Evolutionary conservation across 1,140 invertebrate genomes (phyloP), one percentile per base, ranked within the genome.

Genomic region (Cyclina sinensis): DNA sequence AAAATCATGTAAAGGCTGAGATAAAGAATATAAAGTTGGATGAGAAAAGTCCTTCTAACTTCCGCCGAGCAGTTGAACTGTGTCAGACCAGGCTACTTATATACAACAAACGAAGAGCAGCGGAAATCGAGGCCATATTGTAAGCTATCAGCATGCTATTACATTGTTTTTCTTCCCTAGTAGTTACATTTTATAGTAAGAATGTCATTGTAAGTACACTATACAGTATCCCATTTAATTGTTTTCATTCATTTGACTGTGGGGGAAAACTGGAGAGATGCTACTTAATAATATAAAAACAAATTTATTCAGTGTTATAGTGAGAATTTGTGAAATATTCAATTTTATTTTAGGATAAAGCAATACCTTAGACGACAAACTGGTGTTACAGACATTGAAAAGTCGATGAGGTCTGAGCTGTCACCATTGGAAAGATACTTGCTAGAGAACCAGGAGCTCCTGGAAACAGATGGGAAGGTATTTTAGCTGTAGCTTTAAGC

Each of bases 21-120:
- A 12, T 65, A 7, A 65, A 59, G 24, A 27, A 59, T 5, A 5
- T 59, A 27, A n/a, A 59, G 57, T 27, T 59, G 24, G 57, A 18
- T 59, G 7, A 59, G 24, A 59, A n/a, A 59, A n/a, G 57, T 59
- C 57, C 7, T n/a, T 18, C 16, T n/a, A 59, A 9, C 57, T 83
- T 27, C 39, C 11, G 21, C 9, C 14, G 5, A 30, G 32, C 59
- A 68, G 68, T 35, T 24, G 21, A 18, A 18, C 39, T 83, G 35
- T 27, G 27, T 48, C 16, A 73, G 30, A 73, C 65, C 18, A 32
- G 82, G 21, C 48, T 84, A 14, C 24, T 84, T 1, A 7, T 84
- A 39, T 84, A 73, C 65, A 84, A 84, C 48, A 84, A 84, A 73
- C 24, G 82, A 73, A 30, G 82, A 30, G 24, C 39, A 30, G 82